Percentiles rank a stretch among this genome's conserved stretches.
These are phyloP conservation scores for Pangasius djambal DNA, from an alignment of 2,797 vertebrate species.

Conservation along the genomic window DNA sequence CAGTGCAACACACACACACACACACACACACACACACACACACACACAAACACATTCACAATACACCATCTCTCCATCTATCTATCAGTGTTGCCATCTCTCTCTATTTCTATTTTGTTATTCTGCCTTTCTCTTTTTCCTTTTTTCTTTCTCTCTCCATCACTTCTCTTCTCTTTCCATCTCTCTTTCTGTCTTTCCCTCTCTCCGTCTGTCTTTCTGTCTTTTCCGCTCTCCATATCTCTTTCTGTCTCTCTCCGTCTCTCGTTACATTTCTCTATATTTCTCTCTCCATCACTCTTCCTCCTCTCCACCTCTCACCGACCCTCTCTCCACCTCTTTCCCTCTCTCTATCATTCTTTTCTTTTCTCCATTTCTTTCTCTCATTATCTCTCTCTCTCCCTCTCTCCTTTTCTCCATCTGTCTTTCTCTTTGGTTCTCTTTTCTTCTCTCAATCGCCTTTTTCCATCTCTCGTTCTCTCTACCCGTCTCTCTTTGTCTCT, in stretches of 20 bases:
- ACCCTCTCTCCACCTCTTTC: background rate
- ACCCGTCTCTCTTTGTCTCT: background rate
- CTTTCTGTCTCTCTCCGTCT: background rate
- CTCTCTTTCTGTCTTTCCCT: background rate
- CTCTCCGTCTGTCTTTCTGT: background rate
- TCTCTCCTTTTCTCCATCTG: background rate
- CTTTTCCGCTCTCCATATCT: background rate
- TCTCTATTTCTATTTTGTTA: background rate
- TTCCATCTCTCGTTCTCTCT: background rate
- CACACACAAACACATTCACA: background rate
- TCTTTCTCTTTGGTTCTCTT: background rate
- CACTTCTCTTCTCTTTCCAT: background rate
- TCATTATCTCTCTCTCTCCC: background rate
- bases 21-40: constrained; percentile 18
- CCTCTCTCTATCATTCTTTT: background rate
- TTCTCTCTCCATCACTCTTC: background rate
- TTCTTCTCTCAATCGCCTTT: background rate
- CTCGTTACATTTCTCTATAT: background rate
- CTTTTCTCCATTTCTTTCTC: too few species aligned
- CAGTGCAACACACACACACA: constrained; percentile 15
- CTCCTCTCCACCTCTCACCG: background rate
- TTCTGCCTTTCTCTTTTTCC: background rate
- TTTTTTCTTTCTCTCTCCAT: background rate
- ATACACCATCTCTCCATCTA: background rate
- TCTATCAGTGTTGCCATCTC: background rate